Evolutionary conservation across 2,888 invertebrate genomes (phyloP).

Genomic region (Mythimna pallens): DNA sequence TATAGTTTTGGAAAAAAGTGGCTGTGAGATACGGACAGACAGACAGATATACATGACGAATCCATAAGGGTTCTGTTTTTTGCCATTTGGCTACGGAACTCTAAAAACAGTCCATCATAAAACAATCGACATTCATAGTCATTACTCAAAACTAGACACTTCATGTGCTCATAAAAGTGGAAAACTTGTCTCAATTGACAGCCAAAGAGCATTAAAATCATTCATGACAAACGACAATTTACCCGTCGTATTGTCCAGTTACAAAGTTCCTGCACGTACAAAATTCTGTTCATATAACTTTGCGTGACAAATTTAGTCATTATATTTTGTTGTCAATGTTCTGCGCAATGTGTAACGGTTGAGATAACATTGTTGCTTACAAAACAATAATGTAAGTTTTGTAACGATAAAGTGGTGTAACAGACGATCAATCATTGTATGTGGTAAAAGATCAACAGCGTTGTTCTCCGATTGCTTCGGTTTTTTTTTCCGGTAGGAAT

Average conservation of each 20-base stretch:
- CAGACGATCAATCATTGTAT: conserved; percentile 36
- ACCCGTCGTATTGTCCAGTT: background rate
- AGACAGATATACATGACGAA: too few relatives aligned
- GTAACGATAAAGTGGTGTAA: conserved; percentile 25
- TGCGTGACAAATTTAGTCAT: conserved; percentile 43
- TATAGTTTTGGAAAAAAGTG: too few relatives aligned
- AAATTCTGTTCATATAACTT: background rate
- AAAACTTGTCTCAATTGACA: background rate
- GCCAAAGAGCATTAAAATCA: conserved; percentile 2
- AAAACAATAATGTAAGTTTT: conserved; percentile 28
- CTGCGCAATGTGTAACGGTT: conserved; percentile 24
- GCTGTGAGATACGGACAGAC: too few relatives aligned
- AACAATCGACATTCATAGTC: background rate
- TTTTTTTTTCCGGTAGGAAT: too few relatives aligned
- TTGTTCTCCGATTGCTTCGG: conserved; percentile 5
- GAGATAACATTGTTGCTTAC: conserved; percentile 22
- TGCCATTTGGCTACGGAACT: too few relatives aligned
- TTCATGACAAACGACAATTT: background rate
- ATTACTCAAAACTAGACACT: background rate
- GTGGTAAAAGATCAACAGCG: background rate
- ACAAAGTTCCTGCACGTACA: conserved; percentile 17
- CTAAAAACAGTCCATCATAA: background rate
- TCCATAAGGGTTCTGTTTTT: too few relatives aligned
- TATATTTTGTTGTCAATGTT: conserved; percentile 14
- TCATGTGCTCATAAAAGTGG: background rate